These are phyloP conservation scores for Tachystola acroxantha DNA, from an alignment of 2,888 invertebrate species.

Conservation along the genomic window DNA sequence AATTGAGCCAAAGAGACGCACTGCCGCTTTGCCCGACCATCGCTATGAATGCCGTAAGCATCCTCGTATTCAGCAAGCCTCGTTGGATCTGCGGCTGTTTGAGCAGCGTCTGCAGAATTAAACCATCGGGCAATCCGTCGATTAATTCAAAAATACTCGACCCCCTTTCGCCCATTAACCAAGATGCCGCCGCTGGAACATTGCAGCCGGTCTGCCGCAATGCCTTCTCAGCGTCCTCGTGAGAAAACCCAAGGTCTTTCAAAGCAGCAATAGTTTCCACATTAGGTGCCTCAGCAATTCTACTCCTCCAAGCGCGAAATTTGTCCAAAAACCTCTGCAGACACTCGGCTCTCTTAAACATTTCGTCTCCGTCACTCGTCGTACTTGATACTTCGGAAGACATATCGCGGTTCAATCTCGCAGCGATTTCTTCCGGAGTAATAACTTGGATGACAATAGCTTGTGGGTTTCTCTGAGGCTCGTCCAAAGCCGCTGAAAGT, in stretches of 20 bases:
- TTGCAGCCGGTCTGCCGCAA: constrained; percentile 55
- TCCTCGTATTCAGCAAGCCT: constrained; percentile 60
- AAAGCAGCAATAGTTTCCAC: constrained; percentile 46
- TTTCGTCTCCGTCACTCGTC: constrained; percentile 22
- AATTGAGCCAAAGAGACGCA: constrained; percentile 63
- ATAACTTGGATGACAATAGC: constrained; percentile 50
- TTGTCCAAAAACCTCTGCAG: constrained; percentile 58
- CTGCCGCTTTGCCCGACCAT: constrained; percentile 68
- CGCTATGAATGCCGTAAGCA: constrained; percentile 66
- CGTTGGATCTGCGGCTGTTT: constrained; percentile 68
- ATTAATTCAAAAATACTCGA: constrained; percentile 64
- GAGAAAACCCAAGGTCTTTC: constrained; percentile 52
- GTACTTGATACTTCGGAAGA: constrained; percentile 16
- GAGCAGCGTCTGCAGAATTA: constrained; percentile 53
- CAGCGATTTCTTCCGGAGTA: constrained; percentile 61
- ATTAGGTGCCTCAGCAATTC: constrained; percentile 50
- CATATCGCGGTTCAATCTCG: constrained; percentile 31
- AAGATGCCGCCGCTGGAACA: constrained; percentile 65
- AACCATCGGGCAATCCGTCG: constrained; percentile 58
- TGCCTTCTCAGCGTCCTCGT: constrained; percentile 52
- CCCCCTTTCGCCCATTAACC: constrained; percentile 61
- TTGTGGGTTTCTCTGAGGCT: constrained; percentile 38
- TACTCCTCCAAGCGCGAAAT: constrained; percentile 55
- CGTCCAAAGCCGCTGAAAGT: constrained; percentile 55
- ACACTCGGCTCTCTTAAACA: constrained; percentile 52